These are phyloP conservation scores for Imbricaverruca yamaguchii DNA, from an alignment of 2,888 invertebrate species.

Conservation along the genomic window DNA sequence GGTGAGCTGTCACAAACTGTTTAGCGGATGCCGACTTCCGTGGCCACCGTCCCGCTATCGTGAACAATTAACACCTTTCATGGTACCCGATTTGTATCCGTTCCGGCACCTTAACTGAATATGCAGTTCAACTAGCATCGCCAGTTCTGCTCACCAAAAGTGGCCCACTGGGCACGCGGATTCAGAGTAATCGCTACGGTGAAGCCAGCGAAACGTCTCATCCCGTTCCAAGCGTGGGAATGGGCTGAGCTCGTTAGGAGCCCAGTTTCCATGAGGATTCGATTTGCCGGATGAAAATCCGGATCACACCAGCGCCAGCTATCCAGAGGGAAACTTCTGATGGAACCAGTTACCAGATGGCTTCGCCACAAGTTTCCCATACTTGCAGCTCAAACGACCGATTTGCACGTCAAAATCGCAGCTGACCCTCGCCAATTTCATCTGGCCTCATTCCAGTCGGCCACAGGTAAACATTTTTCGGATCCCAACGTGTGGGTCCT, in stretches of 20 bases:
- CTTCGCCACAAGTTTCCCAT: constrained; percentile 60
- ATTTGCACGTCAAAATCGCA: constrained; percentile 71
- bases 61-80: constrained; percentile 49
- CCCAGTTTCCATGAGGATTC: constrained; percentile 54
- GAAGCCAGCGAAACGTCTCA: constrained; percentile 48
- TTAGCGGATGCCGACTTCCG: constrained; percentile 65
- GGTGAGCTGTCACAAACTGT: constrained; percentile 56
- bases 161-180: constrained; percentile 51
- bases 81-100: constrained; percentile 54
- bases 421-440: constrained; percentile 63
- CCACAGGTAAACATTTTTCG: constrained; percentile 68
- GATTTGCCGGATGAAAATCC: constrained; percentile 46
- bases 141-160: constrained; percentile 71
- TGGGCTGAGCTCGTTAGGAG: constrained; percentile 62
- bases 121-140: constrained; percentile 68
- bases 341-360: constrained; percentile 70
- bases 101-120: constrained; percentile 59
- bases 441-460: constrained; percentile 60
- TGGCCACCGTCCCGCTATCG: constrained; percentile 47
- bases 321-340: constrained; percentile 69
- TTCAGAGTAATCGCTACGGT: too few relatives aligned
- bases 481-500: constrained; percentile 61
- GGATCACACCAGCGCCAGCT: constrained; percentile 49
- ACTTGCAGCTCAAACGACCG: constrained; percentile 68
- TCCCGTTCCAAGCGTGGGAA: constrained; percentile 68